Percentiles rank a stretch among this genome's conserved stretches.
These are phyloP conservation scores for Vultur gryphus DNA, from an alignment of 2,797 vertebrate species.

Conservation along the genomic window DNA sequence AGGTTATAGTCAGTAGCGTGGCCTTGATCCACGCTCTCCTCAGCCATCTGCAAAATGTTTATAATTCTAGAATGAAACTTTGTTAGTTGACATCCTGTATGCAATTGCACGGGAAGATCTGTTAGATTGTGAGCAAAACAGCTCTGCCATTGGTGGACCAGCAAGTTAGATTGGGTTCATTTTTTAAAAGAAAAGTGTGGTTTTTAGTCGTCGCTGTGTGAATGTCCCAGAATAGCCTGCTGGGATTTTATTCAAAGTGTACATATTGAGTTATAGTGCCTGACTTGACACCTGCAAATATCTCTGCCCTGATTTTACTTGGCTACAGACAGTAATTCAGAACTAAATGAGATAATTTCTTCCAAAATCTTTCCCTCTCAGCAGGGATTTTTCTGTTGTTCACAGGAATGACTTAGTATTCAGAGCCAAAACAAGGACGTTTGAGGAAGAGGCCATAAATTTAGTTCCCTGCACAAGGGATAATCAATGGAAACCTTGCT, in stretches of 20 bases:
- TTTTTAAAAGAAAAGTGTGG: not conserved
- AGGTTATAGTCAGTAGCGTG: accelerated
- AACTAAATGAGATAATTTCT: not conserved
- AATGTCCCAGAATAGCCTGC: not conserved
- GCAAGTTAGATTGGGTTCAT: not conserved
- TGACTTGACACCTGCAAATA: not conserved
- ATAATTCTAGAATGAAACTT: not conserved
- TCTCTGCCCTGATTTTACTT: not conserved
- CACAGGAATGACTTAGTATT: not conserved
- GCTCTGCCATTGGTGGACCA: not conserved
- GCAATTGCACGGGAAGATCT: not conserved
- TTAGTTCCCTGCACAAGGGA: not conserved
- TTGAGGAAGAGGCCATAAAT: not conserved
- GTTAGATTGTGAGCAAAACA: not conserved
- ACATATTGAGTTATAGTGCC: not conserved
- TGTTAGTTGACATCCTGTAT: not conserved
- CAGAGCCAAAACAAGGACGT: not conserved
- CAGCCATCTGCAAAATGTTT: not conserved
- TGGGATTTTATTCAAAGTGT: not conserved
- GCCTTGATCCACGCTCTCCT: not conserved
- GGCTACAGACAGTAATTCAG: not conserved
- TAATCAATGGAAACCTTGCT: not conserved
- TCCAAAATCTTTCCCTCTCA: not conserved
- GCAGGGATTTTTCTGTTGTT: not conserved
- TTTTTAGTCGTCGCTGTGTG: not conserved